phyloP scores from a whole-genome alignment of 2,888 invertebrate genomes.

The Amblyteles armatorius region DNA sequence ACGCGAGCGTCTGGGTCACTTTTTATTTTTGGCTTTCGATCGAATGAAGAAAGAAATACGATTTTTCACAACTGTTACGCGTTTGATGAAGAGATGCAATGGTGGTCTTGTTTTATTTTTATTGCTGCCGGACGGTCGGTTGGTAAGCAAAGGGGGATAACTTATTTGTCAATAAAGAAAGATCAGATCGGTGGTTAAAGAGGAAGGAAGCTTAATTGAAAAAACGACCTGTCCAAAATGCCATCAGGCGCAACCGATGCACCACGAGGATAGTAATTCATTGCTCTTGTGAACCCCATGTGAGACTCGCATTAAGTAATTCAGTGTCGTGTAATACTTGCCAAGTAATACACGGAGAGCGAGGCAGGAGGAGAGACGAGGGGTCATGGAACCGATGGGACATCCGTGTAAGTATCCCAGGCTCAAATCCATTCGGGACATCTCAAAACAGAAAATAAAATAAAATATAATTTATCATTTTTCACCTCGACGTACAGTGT shows the following conservation, averaged over 20 bases:
- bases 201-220: slow-evolving; percentile 78
- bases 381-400: slow-evolving; percentile 80
- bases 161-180: slow-evolving; percentile 28
- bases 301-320: slow-evolving; percentile 80
- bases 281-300: slow-evolving; percentile 69
- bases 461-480: slow-evolving; percentile 13
- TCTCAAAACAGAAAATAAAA: background rate
- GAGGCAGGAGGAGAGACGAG: slow-evolving; percentile 58
- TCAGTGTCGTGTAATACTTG: slow-evolving; percentile 75
- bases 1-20: background rate
- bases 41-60: background rate
- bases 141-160: background rate
- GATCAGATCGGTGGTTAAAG: slow-evolving; percentile 56
- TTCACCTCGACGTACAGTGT: background rate
- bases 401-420: slow-evolving; percentile 66
- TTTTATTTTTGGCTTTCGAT: slow-evolving; percentile 12
- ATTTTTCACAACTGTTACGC: background rate
- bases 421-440: slow-evolving; percentile 30
- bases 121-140: background rate
- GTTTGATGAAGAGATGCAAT: background rate
- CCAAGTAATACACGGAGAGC: slow-evolving; percentile 47
- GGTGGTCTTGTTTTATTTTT: background rate
- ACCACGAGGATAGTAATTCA: slow-evolving; percentile 74
- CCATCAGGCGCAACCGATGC: slow-evolving; percentile 73
- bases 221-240: slow-evolving; percentile 77